These are phyloP conservation scores for Podabrus alpinus DNA, from an alignment of 2,888 invertebrate genomes.

Conservation along the genomic window DNA sequence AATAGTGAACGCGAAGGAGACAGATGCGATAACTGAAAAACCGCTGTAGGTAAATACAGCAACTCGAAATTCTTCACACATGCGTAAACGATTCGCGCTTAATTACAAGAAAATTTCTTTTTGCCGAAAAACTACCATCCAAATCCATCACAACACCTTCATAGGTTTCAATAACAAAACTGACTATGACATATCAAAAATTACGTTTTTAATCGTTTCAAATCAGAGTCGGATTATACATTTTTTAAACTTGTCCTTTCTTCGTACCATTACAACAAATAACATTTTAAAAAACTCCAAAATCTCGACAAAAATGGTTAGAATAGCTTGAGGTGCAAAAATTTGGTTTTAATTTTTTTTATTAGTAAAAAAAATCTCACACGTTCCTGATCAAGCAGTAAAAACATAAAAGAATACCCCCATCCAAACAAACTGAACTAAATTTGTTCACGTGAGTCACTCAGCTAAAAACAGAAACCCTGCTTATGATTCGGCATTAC, in stretches of 20 bases:
- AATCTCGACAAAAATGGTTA: background rate
- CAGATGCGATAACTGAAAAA: constrained; percentile 36
- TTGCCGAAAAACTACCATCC: background rate
- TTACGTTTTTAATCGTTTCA: background rate
- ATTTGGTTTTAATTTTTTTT: background rate
- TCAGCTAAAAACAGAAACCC: constrained; percentile 45
- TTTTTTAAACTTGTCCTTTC: background rate
- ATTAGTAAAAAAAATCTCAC: constrained; percentile 4
- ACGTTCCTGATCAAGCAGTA: constrained; percentile 31
- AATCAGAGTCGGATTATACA: background rate
- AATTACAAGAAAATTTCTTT: background rate
- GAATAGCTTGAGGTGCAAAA: background rate
- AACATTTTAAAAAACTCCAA: background rate
- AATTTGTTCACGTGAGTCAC: constrained; percentile 47
- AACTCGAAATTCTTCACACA: constrained; percentile 25
- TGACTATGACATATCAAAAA: background rate
- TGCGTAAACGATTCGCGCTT: constrained; percentile 26
- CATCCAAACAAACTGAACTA: constrained; percentile 50
- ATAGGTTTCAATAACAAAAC: background rate
- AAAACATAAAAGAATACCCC: constrained; percentile 39
- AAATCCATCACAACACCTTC: background rate
- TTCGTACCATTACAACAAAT: background rate
- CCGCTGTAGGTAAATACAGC: constrained; percentile 27
- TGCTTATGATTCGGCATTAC: constrained; percentile 30
- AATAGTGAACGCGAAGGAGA: constrained; percentile 18